Percentiles rank a stretch among this genome's conserved stretches.
Conservation (phyloP, 30 jellyfish, hydroid and myxozoan genomes). For the Aurelia sp. region DNA sequence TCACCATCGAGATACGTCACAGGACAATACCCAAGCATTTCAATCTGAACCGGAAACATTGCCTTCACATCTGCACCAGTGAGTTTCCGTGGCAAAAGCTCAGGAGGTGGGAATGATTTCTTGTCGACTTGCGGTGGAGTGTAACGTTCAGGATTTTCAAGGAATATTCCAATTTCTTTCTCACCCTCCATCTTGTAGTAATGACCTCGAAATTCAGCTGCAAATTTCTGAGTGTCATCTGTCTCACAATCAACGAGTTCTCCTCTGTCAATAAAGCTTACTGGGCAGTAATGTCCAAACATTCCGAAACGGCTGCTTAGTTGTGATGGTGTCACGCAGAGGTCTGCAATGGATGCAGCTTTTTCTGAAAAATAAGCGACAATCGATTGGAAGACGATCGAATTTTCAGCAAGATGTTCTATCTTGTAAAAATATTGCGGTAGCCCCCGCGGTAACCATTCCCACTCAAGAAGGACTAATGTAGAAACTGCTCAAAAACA, state of each 20-base stretch:
- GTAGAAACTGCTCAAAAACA: no score
- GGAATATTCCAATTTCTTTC: conserved; percentile 68
- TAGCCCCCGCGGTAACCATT: no score
- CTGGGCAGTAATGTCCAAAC: conserved; percentile 96
- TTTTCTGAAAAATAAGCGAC: conserved; percentile 43
- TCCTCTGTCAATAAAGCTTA: conserved; percentile 73
- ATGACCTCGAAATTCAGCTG: conserved; percentile 95
- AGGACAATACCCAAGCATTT: conserved; percentile 93
- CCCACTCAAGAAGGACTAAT: no score
- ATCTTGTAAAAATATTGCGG: no score
- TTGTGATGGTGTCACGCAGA: conserved; percentile 90
- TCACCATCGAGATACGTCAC: conserved; percentile 94
- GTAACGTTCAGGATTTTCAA: conserved; percentile 80
- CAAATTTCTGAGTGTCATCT: conserved; percentile 54
- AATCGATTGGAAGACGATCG: no score
- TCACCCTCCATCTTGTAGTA: conserved; percentile 82
- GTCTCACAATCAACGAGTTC: conserved; percentile 88
- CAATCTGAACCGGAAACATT: conserved; percentile 82
- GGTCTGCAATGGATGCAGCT: conserved; percentile 82
- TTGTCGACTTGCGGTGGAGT: conserved; percentile 87
- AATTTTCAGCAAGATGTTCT: no score
- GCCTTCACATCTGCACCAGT: conserved; percentile 73
- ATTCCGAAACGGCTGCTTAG: conserved; percentile 81
- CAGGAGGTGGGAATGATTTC: conserved; percentile 63
- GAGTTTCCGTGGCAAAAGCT: conserved; percentile 74